Evolutionary conservation across 1,140 invertebrate genomes (phyloP).

Genomic region (Meloidogyne floridensis): DNA sequence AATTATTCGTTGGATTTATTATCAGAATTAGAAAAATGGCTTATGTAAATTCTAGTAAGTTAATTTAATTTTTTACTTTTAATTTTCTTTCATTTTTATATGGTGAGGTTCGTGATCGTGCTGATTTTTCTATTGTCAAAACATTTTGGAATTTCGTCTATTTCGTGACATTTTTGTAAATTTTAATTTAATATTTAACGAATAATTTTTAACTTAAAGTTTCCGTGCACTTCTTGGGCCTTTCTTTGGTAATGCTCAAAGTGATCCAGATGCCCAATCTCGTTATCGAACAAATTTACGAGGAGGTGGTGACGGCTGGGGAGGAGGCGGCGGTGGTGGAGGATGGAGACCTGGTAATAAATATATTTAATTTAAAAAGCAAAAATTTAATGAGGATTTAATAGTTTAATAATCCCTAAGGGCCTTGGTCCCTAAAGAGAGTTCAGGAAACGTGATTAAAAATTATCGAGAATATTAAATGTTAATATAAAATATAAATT

Average conservation of each 20-base stretch:
- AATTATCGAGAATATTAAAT: neutral
- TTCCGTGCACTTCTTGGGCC: conserved; percentile 36
- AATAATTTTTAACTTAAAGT: conserved; percentile 22
- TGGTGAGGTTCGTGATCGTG: conserved; percentile 27
- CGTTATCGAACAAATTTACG: conserved; percentile 33
- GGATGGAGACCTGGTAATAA: conserved; percentile 15
- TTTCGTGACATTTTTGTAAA: conserved; percentile 40
- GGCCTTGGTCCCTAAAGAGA: too few relatives aligned
- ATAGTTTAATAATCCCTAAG: too few relatives aligned
- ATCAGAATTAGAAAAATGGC: neutral
- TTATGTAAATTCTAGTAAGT: conserved; percentile 1
- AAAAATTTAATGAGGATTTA: neutral
- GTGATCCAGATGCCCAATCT: conserved; percentile 34
- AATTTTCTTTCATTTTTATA: conserved; percentile 17
- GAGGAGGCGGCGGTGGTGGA: conserved; percentile 24
- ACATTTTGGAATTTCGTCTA: conserved; percentile 37
- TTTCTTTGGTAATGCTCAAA: conserved; percentile 24
- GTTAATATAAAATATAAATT: neutral
- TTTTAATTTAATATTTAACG: conserved; percentile 13
- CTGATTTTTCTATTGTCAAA: conserved; percentile 30
- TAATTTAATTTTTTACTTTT: neutral
- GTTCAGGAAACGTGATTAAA: too few relatives aligned
- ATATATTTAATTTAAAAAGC: neutral
- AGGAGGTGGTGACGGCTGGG: conserved; percentile 11
- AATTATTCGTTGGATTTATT: too few relatives aligned